Conservation (phyloP, 2,113 vertebrate species). For the Paradisaea rubra region DNA sequence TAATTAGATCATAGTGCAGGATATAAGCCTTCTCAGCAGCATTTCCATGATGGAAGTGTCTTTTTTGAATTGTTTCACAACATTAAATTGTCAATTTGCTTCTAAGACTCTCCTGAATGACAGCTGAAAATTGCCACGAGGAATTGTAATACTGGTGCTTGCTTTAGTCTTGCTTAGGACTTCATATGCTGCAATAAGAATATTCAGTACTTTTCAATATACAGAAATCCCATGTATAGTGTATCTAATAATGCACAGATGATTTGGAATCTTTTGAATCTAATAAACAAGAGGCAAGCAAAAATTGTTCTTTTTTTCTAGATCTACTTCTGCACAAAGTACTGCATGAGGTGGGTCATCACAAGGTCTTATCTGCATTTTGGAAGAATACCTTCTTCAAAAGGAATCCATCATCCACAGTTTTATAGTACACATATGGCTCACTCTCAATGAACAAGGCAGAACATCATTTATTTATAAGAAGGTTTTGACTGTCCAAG, state of each 20-base stretch:
- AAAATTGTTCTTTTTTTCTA: neutral
- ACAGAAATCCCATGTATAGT: neutral
- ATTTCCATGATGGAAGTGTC: neutral
- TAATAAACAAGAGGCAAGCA: neutral
- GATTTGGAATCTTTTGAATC: neutral
- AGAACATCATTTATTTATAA: neutral
- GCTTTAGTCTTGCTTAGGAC: neutral
- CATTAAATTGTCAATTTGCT: neutral
- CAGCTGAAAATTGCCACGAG: neutral
- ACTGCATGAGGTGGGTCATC: neutral
- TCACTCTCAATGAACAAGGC: neutral
- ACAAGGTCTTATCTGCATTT: neutral
- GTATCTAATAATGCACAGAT: neutral
- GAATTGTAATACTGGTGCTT: neutral
- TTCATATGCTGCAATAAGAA: neutral
- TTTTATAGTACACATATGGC: neutral
- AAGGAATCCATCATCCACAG: neutral
- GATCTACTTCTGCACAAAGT: neutral
- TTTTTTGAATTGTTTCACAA: neutral
- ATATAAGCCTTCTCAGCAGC: neutral
- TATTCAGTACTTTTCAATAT: neutral
- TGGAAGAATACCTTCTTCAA: neutral
- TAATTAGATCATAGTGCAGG: neutral
- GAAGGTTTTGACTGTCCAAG: neutral
- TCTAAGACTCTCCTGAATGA: neutral